A percentile compares a stretch with the other conserved stretches of the same genome.
Evolutionary conservation across 2,113 vertebrate species (phyloP).

Genomic region (Alexandromys fortis): DNA sequence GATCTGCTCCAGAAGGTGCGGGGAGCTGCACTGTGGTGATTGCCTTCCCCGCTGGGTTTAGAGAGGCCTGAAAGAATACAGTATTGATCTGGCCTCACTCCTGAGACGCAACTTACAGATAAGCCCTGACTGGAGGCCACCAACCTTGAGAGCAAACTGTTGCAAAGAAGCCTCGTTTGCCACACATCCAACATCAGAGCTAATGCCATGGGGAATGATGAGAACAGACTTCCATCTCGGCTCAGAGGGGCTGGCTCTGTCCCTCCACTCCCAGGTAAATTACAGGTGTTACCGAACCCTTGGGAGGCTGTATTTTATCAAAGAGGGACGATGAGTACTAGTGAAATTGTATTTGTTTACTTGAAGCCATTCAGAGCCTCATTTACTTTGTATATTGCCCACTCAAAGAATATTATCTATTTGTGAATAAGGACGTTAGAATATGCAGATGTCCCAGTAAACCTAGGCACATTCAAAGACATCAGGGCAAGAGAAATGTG

Average conservation of each 20-base stretch:
- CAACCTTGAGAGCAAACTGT: slow-evolving; percentile 87
- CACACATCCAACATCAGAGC: neutral
- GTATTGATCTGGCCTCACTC: slow-evolving; percentile 96
- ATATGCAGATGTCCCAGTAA: neutral
- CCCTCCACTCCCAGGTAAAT: neutral
- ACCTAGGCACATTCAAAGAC: neutral
- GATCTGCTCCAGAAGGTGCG: slow-evolving; percentile 96
- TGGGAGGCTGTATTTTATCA: neutral
- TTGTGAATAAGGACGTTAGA: neutral
- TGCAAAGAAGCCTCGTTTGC: slow-evolving; percentile 74
- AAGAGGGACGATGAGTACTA: neutral
- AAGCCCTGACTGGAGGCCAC: slow-evolving; percentile 90
- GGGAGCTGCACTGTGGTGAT: slow-evolving; percentile 90
- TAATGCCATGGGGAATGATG: neutral
- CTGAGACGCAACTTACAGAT: slow-evolving; percentile 93
- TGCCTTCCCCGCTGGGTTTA: slow-evolving; percentile 92
- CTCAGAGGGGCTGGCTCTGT: fast-evolving
- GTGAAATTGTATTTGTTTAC: neutral
- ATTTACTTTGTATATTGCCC: too few relatives aligned
- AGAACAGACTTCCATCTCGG: neutral
- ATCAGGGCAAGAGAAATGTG: neutral
- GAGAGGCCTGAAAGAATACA: slow-evolving; percentile 92
- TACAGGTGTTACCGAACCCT: neutral
- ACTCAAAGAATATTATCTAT: neutral
- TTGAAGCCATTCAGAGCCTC: neutral